Base-by-base conservation (phyloP, 2,797 vertebrate genomes). In the Crocidura indochinensis region DNA sequence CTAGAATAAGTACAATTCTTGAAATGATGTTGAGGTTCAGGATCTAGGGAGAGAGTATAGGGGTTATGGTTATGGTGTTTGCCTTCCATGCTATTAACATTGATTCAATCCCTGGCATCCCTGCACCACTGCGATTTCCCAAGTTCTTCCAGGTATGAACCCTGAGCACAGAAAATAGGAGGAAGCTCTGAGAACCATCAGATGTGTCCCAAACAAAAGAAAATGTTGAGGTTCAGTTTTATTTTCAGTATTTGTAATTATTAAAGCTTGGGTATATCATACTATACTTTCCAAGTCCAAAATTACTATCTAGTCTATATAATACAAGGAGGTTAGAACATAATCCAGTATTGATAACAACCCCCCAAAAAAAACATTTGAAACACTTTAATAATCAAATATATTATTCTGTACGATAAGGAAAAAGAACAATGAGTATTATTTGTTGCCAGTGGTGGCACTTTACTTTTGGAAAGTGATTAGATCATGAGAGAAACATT, bases 401-500 rank as follows among this genome's bases (percentile, higher is more conserved):
- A 81, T 79, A 17, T 31, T 76, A 67, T 64, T 62, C 60, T 68
- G 10, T 60, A 46, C 26, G 4, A 8, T 2, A 73, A 64, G 74
- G 27, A 75, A 53, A 68, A 68, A n/a, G 38, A 20, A 79, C 3
- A 84, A 56, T 26, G n/a, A 2, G 67, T 93, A 46, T 84, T 24
- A 51, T 46, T 84, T 51, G 31, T 72, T 71, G 6, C 15, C 72
- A 75, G 19, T 17, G 10, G 15, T 31, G 64, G 4, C 17, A 31
- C 5, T 90, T 88, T 17, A 60, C 78, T 90, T 93, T 46, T 88
- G 51, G 93, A 80, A 72, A 64, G 27, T 29, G 10, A 89, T 51
- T 91, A 89, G 20, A 87, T 46, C 80, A 6, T 46, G 71, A 90
- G 53, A 93, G 62, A 56, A 68, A 71, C n/a, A 24, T 75, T 85